Percentiles rank a stretch among this genome's conserved stretches.
phyloP scores from a whole-genome alignment of 2,113 vertebrate species.

The Conger conger region DNA sequence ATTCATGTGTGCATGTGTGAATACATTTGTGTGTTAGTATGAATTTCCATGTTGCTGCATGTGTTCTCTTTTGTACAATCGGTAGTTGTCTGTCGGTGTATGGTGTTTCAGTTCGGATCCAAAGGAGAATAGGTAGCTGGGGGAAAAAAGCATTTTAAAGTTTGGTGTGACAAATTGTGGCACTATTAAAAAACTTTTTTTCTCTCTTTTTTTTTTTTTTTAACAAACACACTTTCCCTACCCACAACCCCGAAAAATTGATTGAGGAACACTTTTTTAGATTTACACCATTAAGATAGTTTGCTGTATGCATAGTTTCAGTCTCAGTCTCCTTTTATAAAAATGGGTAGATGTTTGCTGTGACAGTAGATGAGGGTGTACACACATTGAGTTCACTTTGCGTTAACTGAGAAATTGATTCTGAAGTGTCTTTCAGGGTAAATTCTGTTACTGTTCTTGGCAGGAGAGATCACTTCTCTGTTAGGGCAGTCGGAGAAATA shows the following conservation, averaged over 20 bases:
- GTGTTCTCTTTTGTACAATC: neutral
- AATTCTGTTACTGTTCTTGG: no score
- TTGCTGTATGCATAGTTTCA: neutral
- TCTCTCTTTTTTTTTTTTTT: no score
- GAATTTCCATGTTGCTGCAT: constrained; percentile 9
- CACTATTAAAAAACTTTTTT: no score
- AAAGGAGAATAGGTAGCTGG: no score
- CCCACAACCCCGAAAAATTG: no score
- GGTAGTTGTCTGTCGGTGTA: neutral
- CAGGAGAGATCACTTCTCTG: neutral
- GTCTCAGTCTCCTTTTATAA: neutral
- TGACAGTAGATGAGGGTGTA: neutral
- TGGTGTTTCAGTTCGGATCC: no score
- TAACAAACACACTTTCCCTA: no score
- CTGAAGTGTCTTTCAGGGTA: neutral
- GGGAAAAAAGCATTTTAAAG: no score
- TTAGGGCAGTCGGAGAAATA: neutral
- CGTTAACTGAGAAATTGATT: neutral
- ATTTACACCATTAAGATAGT: neutral
- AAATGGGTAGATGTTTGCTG: neutral
- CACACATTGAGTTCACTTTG: neutral
- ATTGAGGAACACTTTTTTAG: no score
- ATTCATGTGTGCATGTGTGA: constrained; percentile 24
- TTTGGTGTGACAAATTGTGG: no score
- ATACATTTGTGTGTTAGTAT: constrained; percentile 35